Conservation (phyloP, 2,797 vertebrate species). For the Lagocephalus sceleratus region DNA sequence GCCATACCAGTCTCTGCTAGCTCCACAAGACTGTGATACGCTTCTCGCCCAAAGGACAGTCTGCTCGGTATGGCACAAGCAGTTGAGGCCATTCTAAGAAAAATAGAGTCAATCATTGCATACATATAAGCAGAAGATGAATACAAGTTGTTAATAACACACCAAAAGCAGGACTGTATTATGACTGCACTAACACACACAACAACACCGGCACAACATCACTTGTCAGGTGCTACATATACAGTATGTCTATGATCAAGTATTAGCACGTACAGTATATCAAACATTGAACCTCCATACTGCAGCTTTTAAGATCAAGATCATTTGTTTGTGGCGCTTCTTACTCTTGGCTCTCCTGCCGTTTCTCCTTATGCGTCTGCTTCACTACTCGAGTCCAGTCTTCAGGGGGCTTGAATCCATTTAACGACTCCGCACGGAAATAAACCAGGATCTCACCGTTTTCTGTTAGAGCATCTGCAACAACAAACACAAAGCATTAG, state of each 20-base stretch:
- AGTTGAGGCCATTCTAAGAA: constrained; percentile 27
- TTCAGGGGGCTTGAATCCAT: constrained; percentile 77
- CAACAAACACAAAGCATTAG: background rate
- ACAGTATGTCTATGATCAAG: too few species aligned
- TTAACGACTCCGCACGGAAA: constrained; percentile 77
- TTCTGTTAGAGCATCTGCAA: constrained; percentile 81
- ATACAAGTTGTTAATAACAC: background rate
- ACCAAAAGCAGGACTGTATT: background rate
- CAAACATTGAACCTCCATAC: background rate
- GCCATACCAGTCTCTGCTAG: constrained; percentile 6
- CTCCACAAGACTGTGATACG: constrained; percentile 56
- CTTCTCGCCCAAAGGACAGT: constrained; percentile 47
- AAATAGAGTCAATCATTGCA: background rate
- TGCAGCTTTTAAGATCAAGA: background rate
- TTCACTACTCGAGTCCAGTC: constrained; percentile 81
- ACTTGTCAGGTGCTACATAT: too few species aligned
- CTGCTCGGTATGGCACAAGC: constrained; percentile 4
- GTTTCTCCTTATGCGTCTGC: constrained; percentile 76
- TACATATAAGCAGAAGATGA: background rate
- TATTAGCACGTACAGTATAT: background rate
- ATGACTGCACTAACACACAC: too few species aligned
- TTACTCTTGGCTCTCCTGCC: constrained; percentile 57
- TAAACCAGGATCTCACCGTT: constrained; percentile 88
- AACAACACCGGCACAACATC: too few species aligned
- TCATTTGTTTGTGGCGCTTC: background rate